A percentile compares a stretch with the other conserved stretches of the same genome.
Conservation (phyloP, 1,140 invertebrate species). For the Melitaea cinxia region DNA sequence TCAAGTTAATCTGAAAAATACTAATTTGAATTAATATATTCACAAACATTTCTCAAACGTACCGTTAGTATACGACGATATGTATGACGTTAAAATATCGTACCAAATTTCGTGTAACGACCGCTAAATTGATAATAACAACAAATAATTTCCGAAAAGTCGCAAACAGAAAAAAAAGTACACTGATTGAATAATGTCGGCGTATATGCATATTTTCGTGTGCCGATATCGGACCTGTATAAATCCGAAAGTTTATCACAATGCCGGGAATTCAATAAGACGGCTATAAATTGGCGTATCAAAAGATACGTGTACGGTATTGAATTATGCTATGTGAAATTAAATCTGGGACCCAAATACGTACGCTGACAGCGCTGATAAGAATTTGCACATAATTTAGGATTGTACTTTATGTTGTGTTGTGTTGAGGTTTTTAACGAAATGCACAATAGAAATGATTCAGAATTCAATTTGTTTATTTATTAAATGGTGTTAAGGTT, state of each 20-base stretch:
- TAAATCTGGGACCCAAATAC: constrained; percentile 30
- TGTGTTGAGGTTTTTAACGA: background rate
- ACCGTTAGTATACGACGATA: background rate
- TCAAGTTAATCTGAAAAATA: too few species aligned
- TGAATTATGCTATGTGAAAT: constrained; percentile 28
- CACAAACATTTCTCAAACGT: too few species aligned
- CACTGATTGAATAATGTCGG: constrained; percentile 41
- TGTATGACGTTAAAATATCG: background rate
- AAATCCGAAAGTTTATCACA: constrained; percentile 53
- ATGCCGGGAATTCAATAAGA: constrained; percentile 57
- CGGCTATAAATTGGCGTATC: constrained; percentile 65
- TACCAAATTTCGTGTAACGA: background rate
- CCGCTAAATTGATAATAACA: constrained; percentile 5
- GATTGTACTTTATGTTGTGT: background rate
- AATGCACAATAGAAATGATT: too few species aligned
- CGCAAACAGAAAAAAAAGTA: constrained; percentile 30
- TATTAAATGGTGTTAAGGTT: too few species aligned
- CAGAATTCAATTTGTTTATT: too few species aligned
- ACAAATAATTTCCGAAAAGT: constrained; percentile 35
- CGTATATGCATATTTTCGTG: constrained; percentile 30
- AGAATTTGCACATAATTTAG: constrained; percentile 11
- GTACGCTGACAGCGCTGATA: constrained; percentile 26
- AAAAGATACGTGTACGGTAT: constrained; percentile 38
- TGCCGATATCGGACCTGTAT: constrained; percentile 37
- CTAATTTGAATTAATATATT: too few species aligned